These are phyloP conservation scores for Conus betulinus DNA, from an alignment of 1,140 invertebrate species.

Conservation along the genomic window DNA sequence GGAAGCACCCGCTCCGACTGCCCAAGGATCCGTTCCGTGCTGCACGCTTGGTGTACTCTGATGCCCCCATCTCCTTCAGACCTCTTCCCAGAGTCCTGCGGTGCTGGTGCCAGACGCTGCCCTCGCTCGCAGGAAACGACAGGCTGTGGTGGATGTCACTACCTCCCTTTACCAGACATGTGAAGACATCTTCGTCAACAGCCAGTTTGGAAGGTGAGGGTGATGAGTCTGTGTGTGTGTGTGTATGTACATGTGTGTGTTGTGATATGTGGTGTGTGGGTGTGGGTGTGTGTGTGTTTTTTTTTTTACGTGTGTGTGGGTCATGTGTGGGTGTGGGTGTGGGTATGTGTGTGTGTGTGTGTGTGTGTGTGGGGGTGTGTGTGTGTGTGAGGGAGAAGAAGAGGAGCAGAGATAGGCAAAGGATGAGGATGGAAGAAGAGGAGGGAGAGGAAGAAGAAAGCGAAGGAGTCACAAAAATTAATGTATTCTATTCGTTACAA, in stretches of 20 bases:
- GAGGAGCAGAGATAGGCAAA: no score
- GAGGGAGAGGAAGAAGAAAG: no score
- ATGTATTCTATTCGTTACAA: no score
- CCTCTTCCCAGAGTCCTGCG: background rate
- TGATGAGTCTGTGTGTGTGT: background rate
- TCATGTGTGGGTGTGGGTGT: no score
- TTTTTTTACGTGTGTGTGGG: no score
- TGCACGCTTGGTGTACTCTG: constrained; percentile 36
- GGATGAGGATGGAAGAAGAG: no score
- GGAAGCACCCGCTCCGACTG: constrained; percentile 25
- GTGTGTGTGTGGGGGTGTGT: constrained; percentile 13
- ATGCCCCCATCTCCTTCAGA: constrained; percentile 48
- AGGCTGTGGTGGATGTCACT: constrained; percentile 25
- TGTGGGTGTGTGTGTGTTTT: no score
- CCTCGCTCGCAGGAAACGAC: background rate
- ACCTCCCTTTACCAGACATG: constrained; percentile 33
- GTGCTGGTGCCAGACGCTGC: background rate
- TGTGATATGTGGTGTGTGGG: no score
- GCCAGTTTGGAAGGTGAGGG: constrained; percentile 37
- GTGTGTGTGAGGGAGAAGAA: background rate
- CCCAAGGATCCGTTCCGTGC: constrained; percentile 45
- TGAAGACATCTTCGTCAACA: constrained; percentile 43
- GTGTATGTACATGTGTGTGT: background rate
- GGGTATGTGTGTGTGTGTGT: background rate
- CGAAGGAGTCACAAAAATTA: no score